Base-by-base conservation (phyloP, 1,140 invertebrate genomes). In the Brachionus rubens region DNA sequence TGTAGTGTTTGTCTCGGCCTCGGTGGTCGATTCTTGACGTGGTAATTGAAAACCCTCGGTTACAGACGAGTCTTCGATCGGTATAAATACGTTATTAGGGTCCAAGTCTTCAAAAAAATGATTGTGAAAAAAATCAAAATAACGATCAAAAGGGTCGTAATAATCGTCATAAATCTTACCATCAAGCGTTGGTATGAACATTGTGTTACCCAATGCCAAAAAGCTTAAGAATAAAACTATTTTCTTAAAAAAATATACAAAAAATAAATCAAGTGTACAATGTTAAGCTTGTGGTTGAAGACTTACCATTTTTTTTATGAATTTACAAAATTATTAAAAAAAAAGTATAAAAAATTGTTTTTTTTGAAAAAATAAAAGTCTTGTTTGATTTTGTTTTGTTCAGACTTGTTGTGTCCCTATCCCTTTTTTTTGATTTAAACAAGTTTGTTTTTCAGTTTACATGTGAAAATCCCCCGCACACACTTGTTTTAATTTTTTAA, bases 31-130 rank as follows among this genome's bases (percentile, higher is more conserved):
- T 5, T 14, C 26, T 59, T 30, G 26, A 6, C 26, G 28, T 14
- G 28, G n/a, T n/a, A n/a, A n/a, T n/a, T n/a, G n/a, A n/a, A n/a
- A n/a, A n/a, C n/a, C n/a, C n/a, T n/a, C n/a, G n/a, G n/a, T 59
- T n/a, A 30, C 33, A 1, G 54, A 30, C 19, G 54, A 30, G 3
- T 59, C 54, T 16, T 59, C 10, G 19, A 6, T 30, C n/a, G 33
- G 9, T n/a, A 6, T 33, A 3, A 36, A 21, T 16, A 2, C 7
- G n/a, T 59, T 28, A 36, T 36, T 36, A 7, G 26, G 26, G 10
- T 59, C 54, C 16, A 59, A 59, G 28, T 59, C 54, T 59, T 59
- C 14, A 30, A 24, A 54, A 54, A 3, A 30, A 54, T 36, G 33
- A 36, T 3, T 9, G 9, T 5, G 9, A 9, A 36, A 36, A 36